Evolutionary conservation across 1,140 invertebrate species (phyloP), one percentile per base, ranked within the genome.

Genomic region (Scylla paramamosain): DNA sequence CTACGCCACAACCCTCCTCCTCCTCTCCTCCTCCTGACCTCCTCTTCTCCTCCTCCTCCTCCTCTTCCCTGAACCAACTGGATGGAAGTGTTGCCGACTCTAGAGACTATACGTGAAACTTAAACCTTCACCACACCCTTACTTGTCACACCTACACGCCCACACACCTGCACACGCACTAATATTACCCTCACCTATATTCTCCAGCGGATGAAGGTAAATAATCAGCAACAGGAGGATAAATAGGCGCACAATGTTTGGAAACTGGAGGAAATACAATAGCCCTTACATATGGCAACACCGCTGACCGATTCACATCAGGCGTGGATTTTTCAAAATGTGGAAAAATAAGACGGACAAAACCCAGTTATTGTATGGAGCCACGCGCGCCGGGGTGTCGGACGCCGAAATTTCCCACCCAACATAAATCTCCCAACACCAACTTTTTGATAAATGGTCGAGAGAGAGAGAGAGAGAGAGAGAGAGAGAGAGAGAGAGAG

Each of bases 281-380:
- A 14, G 48, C 8, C n/a, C 8, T 25, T 31, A 31, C 0, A 59
- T 84, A 25, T 52, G 93, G 93, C 93, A 94, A 94, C 93, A 39
- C 32, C 48, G 86, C 86, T 67, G 59, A 67, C 14, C 86, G 86
- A 90, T 29, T 86, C 92, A 45, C 86, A 39, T 90, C 87, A 59
- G 48, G 28, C 46, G 32, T 77, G 87, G 87, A 86, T 82, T 90
- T 94, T 94, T 88, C 93, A 94, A 94, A 94, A 94, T 77, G 86
- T n/a, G 48, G 93, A 77, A 94, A 90, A 94, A 94, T 31, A 52
- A 46, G 92, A 83, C 67, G 77, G 31, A 93, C 92, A 93, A 86
- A 86, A 45, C 82, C 12, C 45, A 82, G 86, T 89, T 90, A 94
- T 94, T 94, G 93, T 94, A 90, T 28, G n/a, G 87, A 83, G 93